A percentile compares a stretch with the other conserved stretches of the same genome.
phyloP scores from a whole-genome alignment of 37 sponge, comb jelly and placozoan genomes.

The Aplysina aerophoba region DNA sequence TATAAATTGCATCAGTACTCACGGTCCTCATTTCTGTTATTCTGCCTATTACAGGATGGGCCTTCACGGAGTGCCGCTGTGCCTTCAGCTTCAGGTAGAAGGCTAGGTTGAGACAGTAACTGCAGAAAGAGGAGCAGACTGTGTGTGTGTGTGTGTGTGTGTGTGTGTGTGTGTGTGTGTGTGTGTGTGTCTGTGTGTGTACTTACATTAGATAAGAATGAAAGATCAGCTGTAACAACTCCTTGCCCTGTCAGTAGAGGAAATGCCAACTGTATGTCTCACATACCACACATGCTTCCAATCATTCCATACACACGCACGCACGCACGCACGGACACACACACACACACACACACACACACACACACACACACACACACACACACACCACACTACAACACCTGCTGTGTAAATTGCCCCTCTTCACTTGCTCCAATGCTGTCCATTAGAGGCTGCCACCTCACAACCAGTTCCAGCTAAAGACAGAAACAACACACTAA shows the following conservation, averaged over 20 bases:
- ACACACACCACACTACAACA: neutral
- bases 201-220: constrained; percentile 25
- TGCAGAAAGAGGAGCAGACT: constrained; percentile 2
- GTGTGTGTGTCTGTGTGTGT: constrained; percentile 27
- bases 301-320: neutral
- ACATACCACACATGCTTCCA: neutral
- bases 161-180: constrained; percentile 37
- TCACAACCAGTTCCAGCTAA: neutral
- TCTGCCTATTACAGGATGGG: constrained; percentile 72
- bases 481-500: neutral
- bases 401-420: neutral
- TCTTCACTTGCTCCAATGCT: neutral
- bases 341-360: constrained; percentile 4
- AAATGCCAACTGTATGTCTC: neutral
- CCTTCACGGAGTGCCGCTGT: neutral
- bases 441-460: neutral
- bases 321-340: neutral
- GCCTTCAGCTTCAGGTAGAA: constrained; percentile 74
- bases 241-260: neutral
- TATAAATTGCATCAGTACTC: too few species aligned
- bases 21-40: constrained; percentile 64
- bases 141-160: constrained; percentile 35
- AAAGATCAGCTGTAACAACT: neutral
- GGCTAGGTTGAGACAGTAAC: constrained; percentile 68
- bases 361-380: neutral